A percentile compares a stretch with the other conserved stretches of the same genome.
These are phyloP conservation scores for Camelus dromedarius DNA, from an alignment of 2,113 vertebrate species.

Conservation along the genomic window DNA sequence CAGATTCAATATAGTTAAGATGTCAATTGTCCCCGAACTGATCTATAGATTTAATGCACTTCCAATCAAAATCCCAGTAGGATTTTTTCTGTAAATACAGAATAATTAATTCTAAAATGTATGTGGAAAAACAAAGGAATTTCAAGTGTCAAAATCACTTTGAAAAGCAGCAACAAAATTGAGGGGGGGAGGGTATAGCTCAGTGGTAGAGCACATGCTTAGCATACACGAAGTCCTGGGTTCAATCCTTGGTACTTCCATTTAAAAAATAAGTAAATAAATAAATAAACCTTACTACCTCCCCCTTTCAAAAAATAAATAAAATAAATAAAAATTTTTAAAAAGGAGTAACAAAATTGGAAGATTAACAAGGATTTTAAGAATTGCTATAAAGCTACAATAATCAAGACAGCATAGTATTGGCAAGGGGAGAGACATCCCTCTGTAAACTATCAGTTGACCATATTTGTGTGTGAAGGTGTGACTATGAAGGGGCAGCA, in stretches of 20 bases:
- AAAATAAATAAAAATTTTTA: no score
- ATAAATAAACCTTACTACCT: no score
- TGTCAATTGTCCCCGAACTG: background rate
- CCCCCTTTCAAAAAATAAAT: no score
- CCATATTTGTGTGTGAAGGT: background rate
- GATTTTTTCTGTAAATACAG: background rate
- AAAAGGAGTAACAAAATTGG: background rate
- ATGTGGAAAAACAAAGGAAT: background rate
- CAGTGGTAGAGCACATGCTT: no score
- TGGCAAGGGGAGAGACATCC: background rate
- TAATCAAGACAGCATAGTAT: background rate
- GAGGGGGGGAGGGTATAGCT: no score
- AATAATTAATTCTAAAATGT: slow-evolving; percentile 36
- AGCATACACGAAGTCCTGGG: no score
- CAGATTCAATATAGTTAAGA: background rate
- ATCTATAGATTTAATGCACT: slow-evolving; percentile 39
- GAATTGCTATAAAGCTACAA: slow-evolving; percentile 24
- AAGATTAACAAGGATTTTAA: slow-evolving; percentile 1
- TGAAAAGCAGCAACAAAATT: background rate
- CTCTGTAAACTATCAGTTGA: background rate
- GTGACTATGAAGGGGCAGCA: background rate
- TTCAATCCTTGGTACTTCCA: no score
- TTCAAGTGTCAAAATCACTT: slow-evolving; percentile 19
- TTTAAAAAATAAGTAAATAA: no score
- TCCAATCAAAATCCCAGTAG: background rate